Conservation (phyloP, 2,113 vertebrate genomes). For the Spilogale gracilis region DNA sequence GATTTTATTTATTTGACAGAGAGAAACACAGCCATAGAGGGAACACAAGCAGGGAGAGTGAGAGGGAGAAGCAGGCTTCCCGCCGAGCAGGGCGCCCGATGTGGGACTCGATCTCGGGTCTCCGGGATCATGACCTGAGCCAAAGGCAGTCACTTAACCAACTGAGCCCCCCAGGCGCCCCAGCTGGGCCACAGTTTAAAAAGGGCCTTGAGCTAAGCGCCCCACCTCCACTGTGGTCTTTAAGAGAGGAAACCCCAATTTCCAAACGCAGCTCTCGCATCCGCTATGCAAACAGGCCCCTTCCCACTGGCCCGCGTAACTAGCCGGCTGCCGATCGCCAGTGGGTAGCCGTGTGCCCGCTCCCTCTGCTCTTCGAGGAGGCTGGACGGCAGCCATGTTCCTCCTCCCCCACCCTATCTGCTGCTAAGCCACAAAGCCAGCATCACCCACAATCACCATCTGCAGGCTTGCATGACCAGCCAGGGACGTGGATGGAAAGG, state of each 20-base stretch:
- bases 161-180: no score
- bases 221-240: neutral
- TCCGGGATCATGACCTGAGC: no score
- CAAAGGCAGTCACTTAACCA: no score
- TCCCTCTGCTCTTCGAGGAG: neutral
- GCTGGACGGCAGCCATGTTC: neutral
- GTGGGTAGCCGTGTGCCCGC: rapidly evolving
- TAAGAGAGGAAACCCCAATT: neutral
- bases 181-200: neutral
- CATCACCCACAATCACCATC: neutral
- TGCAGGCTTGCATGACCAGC: neutral
- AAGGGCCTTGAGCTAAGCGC: neutral
- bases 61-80: no score
- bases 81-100: no score
- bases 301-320: neutral
- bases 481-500: neutral
- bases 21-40: no score
- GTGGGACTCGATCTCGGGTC: no score
- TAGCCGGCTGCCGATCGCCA: rapidly evolving
- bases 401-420: neutral
- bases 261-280: neutral
- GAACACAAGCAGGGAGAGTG: no score
- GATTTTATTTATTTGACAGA: no score
- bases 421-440: neutral
- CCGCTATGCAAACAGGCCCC: neutral